phyloP scores from a whole-genome alignment of 2,888 invertebrate species.

The Xanthia togata region DNA sequence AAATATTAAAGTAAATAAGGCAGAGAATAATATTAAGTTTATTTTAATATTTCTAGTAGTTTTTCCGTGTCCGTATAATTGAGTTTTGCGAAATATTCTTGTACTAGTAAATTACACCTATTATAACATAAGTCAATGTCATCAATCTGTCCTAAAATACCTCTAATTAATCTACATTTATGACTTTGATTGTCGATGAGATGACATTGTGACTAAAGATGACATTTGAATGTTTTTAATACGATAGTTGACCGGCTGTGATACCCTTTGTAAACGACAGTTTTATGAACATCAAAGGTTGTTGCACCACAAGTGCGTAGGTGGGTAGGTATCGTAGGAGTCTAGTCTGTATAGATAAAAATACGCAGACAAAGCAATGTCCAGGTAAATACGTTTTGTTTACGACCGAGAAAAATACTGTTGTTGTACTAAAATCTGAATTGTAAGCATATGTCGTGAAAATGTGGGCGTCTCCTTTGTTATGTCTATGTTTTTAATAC shows the following conservation, averaged over 20 bases:
- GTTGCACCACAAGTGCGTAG: background rate
- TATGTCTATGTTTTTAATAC: constrained; percentile 2
- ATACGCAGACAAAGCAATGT: constrained; percentile 27
- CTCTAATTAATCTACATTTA: background rate
- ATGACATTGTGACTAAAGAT: background rate
- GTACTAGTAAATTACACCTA: no score
- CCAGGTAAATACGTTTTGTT: constrained; percentile 27
- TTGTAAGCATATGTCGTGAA: background rate
- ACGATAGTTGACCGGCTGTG: background rate
- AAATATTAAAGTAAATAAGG: no score
- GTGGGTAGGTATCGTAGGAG: background rate
- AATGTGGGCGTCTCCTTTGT: constrained; percentile 26
- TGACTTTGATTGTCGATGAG: background rate
- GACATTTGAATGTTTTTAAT: background rate
- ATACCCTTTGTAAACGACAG: background rate
- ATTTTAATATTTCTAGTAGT: no score
- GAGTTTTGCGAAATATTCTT: no score
- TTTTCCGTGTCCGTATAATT: no score
- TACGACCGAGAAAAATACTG: constrained; percentile 21
- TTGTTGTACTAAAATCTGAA: constrained; percentile 1
- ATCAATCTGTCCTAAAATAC: no score
- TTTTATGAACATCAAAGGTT: constrained; percentile 17
- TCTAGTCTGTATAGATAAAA: constrained; percentile 35
- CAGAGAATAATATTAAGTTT: no score
- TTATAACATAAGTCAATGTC: no score